Evolutionary conservation across 2,113 vertebrate species (phyloP).

Genomic region (Parotia lawesii): DNA sequence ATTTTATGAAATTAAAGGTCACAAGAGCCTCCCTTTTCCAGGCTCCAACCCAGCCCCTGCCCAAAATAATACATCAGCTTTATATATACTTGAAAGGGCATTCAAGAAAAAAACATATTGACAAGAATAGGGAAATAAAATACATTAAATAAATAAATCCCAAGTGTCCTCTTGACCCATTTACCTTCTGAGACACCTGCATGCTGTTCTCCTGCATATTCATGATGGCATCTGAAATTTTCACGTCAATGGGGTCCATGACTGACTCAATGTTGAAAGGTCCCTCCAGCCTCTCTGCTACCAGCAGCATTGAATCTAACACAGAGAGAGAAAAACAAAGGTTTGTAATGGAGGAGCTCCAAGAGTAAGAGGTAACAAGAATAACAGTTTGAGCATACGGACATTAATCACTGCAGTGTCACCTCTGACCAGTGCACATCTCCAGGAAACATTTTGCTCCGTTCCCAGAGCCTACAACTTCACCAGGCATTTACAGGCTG

Average conservation of each 20-base stretch:
- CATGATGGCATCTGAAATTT: conserved; percentile 97
- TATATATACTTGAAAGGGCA: neutral
- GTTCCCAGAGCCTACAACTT: neutral
- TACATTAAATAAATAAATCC: neutral
- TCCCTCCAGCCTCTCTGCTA: conserved; percentile 91
- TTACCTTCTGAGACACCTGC: conserved; percentile 94
- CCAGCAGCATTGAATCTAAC: conserved; percentile 89
- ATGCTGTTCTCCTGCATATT: conserved; percentile 99
- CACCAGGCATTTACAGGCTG: neutral
- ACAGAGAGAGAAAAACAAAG: neutral
- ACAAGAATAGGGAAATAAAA: neutral
- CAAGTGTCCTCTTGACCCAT: neutral
- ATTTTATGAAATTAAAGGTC: neutral
- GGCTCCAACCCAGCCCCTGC: neutral
- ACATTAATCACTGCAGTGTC: neutral
- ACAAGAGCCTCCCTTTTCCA: neutral
- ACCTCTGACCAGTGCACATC: neutral
- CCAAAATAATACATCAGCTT: neutral
- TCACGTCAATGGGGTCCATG: conserved; percentile 96
- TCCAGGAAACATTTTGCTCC: neutral
- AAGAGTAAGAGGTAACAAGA: neutral
- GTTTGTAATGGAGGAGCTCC: neutral
- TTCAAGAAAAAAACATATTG: neutral
- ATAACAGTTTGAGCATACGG: neutral
- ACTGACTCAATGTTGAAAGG: conserved; percentile 97